These are phyloP conservation scores for Trileptium ribeirensis DNA, from an alignment of 2,888 invertebrate genomes.

Conservation along the genomic window DNA sequence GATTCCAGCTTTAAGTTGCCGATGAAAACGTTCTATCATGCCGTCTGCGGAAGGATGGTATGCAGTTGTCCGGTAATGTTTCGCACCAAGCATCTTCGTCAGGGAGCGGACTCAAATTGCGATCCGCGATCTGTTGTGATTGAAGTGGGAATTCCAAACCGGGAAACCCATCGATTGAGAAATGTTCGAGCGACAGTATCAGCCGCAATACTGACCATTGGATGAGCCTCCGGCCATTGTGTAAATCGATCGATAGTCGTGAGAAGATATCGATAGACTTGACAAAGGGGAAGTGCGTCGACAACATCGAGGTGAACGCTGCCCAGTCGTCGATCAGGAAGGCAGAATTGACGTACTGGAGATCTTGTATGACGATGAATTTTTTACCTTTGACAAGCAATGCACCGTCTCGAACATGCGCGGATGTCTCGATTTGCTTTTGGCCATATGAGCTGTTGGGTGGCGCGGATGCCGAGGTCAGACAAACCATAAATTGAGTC, in stretches of 20 bases:
- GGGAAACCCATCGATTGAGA: not conserved
- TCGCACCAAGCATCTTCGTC: too few species aligned
- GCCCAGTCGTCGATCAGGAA: not conserved
- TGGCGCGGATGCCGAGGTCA: too few species aligned
- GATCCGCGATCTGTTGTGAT: not conserved
- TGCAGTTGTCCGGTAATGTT: too few species aligned
- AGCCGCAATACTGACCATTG: not conserved
- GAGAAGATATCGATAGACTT: not conserved
- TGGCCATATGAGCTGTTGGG: too few species aligned
- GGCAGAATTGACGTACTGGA: too few species aligned
- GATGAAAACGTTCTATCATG: too few species aligned
- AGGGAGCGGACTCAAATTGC: not conserved
- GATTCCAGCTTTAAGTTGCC: too few species aligned
- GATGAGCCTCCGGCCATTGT: not conserved
- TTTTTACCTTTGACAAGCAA: not conserved
- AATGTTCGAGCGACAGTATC: not conserved
- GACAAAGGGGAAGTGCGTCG: not conserved
- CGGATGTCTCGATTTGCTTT: not conserved
- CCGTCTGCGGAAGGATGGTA: too few species aligned
- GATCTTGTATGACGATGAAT: slow-evolving; percentile 1
- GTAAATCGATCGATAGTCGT: not conserved
- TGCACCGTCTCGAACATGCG: not conserved
- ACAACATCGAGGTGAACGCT: slow-evolving; percentile 10
- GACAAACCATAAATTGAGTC: too few species aligned
- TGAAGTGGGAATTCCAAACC: not conserved